Evolutionary conservation across 2,113 vertebrate genomes (phyloP).

Genomic region (Anser brachyrhynchus): DNA sequence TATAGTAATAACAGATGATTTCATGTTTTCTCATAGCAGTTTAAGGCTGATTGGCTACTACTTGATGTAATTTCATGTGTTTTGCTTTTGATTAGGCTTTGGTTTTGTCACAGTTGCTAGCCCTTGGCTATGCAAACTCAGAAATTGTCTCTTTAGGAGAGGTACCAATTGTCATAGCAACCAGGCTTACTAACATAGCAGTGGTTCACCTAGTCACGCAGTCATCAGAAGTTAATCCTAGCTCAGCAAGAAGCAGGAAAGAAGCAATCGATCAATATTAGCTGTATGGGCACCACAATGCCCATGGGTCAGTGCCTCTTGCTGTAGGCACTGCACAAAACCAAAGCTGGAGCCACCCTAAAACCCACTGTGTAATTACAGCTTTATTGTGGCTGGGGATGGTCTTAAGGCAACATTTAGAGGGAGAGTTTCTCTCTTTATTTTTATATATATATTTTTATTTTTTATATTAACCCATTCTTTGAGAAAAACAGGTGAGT

Average conservation of each 20-base stretch:
- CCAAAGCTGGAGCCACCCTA: background rate
- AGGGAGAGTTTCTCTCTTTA: background rate
- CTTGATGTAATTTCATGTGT: background rate
- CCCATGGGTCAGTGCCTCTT: background rate
- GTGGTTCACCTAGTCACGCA: background rate
- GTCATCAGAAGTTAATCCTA: background rate
- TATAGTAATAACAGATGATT: background rate
- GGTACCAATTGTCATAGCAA: background rate
- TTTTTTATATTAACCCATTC: background rate
- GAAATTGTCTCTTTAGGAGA: background rate
- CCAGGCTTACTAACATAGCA: background rate
- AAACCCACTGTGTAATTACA: background rate
- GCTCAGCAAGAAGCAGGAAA: background rate
- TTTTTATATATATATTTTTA: no score
- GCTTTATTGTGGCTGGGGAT: background rate
- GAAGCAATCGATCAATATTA: fast-evolving
- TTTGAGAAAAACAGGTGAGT: background rate
- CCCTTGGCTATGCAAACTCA: background rate
- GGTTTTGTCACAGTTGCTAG: background rate
- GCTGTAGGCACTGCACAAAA: background rate
- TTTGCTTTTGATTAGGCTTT: background rate
- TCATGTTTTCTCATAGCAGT: background rate
- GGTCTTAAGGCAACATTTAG: background rate
- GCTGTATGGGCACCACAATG: background rate
- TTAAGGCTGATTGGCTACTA: background rate